Evolutionary conservation across 2,113 vertebrate genomes (phyloP), one percentile per base, ranked within the genome.

Genomic region (Xiphophorus hellerii): DNA sequence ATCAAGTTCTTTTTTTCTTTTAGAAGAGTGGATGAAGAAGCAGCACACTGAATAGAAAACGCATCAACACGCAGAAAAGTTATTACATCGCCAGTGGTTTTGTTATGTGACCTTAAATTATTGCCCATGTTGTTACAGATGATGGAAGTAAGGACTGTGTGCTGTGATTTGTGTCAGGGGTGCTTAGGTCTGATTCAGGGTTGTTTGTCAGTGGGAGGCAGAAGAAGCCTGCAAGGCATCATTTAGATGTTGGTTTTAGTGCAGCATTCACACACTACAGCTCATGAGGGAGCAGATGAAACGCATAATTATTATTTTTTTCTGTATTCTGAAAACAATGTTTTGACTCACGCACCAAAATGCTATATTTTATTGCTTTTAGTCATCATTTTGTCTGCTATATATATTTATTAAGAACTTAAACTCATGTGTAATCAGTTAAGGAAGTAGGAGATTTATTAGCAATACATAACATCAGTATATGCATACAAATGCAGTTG

Each of bases 21-120:
- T 64, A 30, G 71, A 75, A 61, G 42, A 69, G 69, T 62, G 66
- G 48, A 75, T 67, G 60, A 74, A 70, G 61, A 73, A 68, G 29
- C 20, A 62, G 65, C 76, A 67, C 5, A 48, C 69, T 70, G 66
- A 75, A 75, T 62, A 25, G 25, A 58, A 73, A 84, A 66, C 60
- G 37, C 82, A 77, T 84, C 80, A 85, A 12, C 70, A 12, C 1
- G 1, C 54, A 62, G 63, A 81, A 65, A 73, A 74, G 82, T 89
- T 78, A 86, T 90, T 76, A 85, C 28, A 0, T 74, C 80, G 84
- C 80, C 77, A 84, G 70, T 0, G 11, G 62, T 76, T 76, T 68
- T 79, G 82, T 85, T 79, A 77, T 78, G 87, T 81, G 82, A 75
- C 87, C 76, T 17, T 61, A 66, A 80, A 69, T 79, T 85, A 82